Evolutionary conservation across 2,888 invertebrate genomes (phyloP).

Genomic region (Liposcelis brunnea): DNA sequence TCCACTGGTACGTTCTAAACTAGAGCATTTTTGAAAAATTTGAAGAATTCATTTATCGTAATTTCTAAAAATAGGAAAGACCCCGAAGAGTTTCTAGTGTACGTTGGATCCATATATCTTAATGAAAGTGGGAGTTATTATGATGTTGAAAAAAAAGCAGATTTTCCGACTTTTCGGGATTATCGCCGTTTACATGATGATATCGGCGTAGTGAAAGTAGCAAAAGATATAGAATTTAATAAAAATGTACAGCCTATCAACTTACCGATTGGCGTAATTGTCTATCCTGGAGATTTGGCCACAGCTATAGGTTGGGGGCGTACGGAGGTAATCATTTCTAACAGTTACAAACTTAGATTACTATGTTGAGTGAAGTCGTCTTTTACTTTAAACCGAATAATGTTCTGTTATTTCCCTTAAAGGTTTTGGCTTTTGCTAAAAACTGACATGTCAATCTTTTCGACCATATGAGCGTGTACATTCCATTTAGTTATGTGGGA

Average conservation of each 20-base stretch:
- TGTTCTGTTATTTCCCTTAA: too few species aligned
- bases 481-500: too few species aligned
- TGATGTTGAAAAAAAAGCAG: slow-evolving; percentile 2
- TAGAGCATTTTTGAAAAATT: too few species aligned
- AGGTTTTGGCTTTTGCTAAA: too few species aligned
- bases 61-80: too few species aligned
- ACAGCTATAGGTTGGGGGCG: slow-evolving; percentile 13
- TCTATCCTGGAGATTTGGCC: slow-evolving; percentile 1
- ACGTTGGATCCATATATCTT: background rate
- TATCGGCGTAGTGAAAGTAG: slow-evolving; percentile 11
- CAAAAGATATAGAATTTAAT: background rate
- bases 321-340: slow-evolving; percentile 10
- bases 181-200: slow-evolving; percentile 10
- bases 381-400: too few species aligned
- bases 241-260: slow-evolving; percentile 3
- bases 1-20: too few species aligned
- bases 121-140: slow-evolving; percentile 9
- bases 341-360: too few species aligned
- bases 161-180: slow-evolving; percentile 9
- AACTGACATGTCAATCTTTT: too few species aligned
- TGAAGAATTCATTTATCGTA: too few species aligned
- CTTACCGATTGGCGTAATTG: slow-evolving; percentile 10
- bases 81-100: background rate
- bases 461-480: too few species aligned
- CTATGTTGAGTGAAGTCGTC: too few species aligned